Evolutionary conservation across 2,888 invertebrate species (phyloP), one percentile per base, ranked within the genome.

Genomic region (Chirona hameri): DNA sequence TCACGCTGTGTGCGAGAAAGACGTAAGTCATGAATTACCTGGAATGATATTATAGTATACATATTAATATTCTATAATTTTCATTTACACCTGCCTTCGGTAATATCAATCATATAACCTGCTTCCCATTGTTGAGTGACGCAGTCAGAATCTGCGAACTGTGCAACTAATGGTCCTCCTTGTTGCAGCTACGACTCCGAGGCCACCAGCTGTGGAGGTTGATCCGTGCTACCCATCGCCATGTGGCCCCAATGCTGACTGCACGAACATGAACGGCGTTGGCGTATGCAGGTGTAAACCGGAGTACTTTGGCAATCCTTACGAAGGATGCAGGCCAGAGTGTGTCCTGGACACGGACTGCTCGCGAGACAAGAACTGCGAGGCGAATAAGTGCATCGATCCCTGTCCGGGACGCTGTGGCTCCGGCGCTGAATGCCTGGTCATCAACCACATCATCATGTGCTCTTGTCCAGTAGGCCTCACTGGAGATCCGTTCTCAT

Each of bases 331-430:
- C 87, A 91, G 91, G 87, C 94, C 95, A 0, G 95, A 95, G 88
- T 95, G 95, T 88, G 82, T 91, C 90, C 86, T 90, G 92, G 92
- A 88, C 84, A 92, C 93, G 15, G 95, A 96, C 86, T 96, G 96
- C 88, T 90, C 92, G 12, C 91, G 91, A 86, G 85, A 92, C 85
- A 93, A 91, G 84, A 93, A 94, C 46, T 95, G 95, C 57, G 82
- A 76, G 24, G 18, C 39, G 39, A 82, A 83, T 81, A 82, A 84
- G 52, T 84, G 84, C 60, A 81, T 81, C n/a, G 83, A 85, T 79
- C 86, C 95, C 31, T 95, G 95, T 86, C 93, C 94, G 84, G 95
- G 95, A 83, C 90, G 93, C 27, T 95, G 95, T 87, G 95, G 94
- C 24, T 89, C 89, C 84, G 91, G 92, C 86, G 94, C 95, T 0